Evolutionary conservation across 1,140 invertebrate species (phyloP).

Genomic region (Steinernema feltiae): DNA sequence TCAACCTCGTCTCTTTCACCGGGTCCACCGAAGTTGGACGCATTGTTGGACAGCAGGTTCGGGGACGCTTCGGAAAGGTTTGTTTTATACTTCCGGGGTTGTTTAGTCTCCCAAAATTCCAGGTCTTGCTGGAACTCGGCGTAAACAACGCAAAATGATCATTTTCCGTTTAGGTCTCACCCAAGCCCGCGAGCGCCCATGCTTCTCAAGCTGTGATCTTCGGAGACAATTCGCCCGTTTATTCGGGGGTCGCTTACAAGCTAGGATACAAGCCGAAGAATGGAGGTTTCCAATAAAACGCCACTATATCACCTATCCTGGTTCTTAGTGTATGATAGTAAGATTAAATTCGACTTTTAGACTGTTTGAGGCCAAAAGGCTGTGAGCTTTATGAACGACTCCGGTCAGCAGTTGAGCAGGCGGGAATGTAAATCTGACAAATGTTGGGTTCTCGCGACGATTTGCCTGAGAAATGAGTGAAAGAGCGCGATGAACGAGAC

Average conservation of each 20-base stretch:
- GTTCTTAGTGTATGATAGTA: neutral
- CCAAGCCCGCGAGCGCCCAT: conserved; percentile 14
- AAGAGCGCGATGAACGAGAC: too few species aligned
- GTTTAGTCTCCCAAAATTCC: conserved; percentile 18
- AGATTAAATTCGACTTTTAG: neutral
- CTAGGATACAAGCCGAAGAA: conserved; percentile 38
- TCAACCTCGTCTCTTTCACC: conserved; percentile 82
- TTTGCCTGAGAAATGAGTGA: too few species aligned
- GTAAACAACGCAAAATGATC: conserved; percentile 83
- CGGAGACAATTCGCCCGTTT: conserved; percentile 31
- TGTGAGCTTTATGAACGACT: too few species aligned
- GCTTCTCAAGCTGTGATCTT: conserved; percentile 25
- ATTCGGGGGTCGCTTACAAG: conserved; percentile 38
- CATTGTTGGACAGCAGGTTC: conserved; percentile 70
- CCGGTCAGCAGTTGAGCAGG: too few species aligned
- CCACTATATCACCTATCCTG: neutral
- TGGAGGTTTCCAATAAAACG: conserved; percentile 33
- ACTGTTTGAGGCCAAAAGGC: too few species aligned
- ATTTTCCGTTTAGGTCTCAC: neutral
- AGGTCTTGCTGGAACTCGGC: conserved; percentile 80
- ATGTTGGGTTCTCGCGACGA: too few species aligned
- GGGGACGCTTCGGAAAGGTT: conserved; percentile 81
- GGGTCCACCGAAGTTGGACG: conserved; percentile 79
- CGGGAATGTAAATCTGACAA: too few species aligned
- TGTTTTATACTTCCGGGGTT: too few species aligned